Base-by-base conservation (phyloP, 30 jellyfish, hydroid and myxozoan species). In the Aurelia sp. region DNA sequence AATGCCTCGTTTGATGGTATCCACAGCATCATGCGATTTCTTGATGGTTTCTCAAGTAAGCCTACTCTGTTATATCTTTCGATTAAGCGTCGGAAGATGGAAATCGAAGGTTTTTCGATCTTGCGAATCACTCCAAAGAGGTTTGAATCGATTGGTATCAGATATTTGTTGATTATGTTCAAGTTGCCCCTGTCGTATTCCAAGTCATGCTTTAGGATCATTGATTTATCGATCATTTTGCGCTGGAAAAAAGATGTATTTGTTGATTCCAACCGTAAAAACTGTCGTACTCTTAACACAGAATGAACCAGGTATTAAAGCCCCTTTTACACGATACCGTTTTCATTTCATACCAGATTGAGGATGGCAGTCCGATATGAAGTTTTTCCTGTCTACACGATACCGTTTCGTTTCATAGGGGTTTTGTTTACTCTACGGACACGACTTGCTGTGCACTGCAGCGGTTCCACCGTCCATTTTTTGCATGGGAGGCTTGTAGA, bases 1-100 rank as follows among this genome's bases (percentile, higher is more conserved):
- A 84, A 84, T 9, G 93, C 87, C 9, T 72, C 77, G 67, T 84
- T 87, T 0, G 82, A 35, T 10, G 93, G 93, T 12, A 73, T 63
- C 93, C 93, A 84, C 19, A 84, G 47, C 80, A 84, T 84, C 63
- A 51, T 21, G 2, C 93, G 81, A 38, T 47, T 22, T 13, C 62
- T 62, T 16, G 66, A 48, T 66, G 47, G 22, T 51, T 48, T 77
- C 66, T 84, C 85, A 12, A 84, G 82, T 1, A 40, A 58, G 18
- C 74, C 70, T 0, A 20, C 41, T 81, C 64, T 72, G 19, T 74
- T 74, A 3, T 73, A 76, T 53, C 52, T 11, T 16, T 59, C 76
- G 47, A 84, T 15, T n/a, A 76, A 73, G 35, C 64, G 27, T 44
- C 80, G 82, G 76, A 84, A 84, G 0, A 84, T 47, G 18, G 72